Evolutionary conservation across 2,797 vertebrate genomes (phyloP).

Genomic region (Perodicticus potto): DNA sequence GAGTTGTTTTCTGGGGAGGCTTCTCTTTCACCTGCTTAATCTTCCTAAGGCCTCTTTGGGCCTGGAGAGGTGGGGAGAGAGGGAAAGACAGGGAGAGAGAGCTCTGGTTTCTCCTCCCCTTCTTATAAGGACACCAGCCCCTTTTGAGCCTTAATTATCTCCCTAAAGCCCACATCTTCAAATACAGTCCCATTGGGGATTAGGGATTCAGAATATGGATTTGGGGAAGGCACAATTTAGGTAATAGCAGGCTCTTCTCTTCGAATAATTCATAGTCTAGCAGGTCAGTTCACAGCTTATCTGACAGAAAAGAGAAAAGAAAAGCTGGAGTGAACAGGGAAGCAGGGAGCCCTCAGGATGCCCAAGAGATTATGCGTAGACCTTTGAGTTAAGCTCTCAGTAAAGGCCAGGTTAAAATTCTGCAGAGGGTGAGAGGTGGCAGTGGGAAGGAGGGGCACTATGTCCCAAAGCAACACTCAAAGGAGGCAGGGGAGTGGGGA

Average conservation of each 20-base stretch:
- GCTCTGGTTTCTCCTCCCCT: neutral
- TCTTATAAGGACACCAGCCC: neutral
- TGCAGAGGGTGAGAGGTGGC: too few species aligned
- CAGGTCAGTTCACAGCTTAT: neutral
- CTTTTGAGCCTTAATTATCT: neutral
- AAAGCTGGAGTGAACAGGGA: neutral
- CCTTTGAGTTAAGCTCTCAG: neutral
- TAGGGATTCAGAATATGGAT: neutral
- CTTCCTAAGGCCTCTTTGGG: neutral
- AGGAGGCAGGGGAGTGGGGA: too few species aligned
- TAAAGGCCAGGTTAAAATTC: neutral
- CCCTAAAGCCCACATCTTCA: neutral
- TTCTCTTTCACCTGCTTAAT: neutral
- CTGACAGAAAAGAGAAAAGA: neutral
- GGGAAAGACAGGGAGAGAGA: neutral
- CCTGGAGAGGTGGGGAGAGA: too few species aligned
- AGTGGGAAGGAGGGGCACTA: too few species aligned
- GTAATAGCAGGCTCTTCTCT: neutral
- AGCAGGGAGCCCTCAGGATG: fast-evolving
- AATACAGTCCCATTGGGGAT: neutral
- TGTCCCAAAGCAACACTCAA: neutral
- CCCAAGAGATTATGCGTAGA: neutral
- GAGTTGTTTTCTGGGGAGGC: neutral
- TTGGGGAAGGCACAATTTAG: neutral
- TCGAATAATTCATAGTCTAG: neutral